A percentile compares a stretch with the other conserved stretches of the same genome.
phyloP scores from a whole-genome alignment of 2,797 vertebrate species.

The Scarus forsteni region DNA sequence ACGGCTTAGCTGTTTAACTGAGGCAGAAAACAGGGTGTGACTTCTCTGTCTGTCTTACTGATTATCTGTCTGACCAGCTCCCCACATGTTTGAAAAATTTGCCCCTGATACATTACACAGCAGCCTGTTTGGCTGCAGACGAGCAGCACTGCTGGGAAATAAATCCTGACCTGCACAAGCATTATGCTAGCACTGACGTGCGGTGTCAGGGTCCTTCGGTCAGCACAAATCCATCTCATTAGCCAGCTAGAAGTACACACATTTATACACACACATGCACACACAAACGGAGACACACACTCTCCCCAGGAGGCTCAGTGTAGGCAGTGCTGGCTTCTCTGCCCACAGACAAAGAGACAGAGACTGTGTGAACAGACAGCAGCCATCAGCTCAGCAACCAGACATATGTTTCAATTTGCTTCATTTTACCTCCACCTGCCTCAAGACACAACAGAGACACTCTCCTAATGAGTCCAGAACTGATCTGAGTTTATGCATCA shows the following conservation, averaged over 20 bases:
- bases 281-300: slow-evolving; percentile 17
- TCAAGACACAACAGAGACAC: background rate
- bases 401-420: slow-evolving; percentile 43
- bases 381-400: slow-evolving; percentile 26
- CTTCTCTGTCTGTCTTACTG: slow-evolving; percentile 36
- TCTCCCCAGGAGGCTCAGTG: slow-evolving; percentile 37
- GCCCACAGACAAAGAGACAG: slow-evolving; percentile 44
- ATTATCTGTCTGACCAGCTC: slow-evolving; percentile 36
- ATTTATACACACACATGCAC: slow-evolving; percentile 3
- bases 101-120: slow-evolving; percentile 19
- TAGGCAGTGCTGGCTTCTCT: slow-evolving; percentile 48
- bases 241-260: slow-evolving; percentile 16
- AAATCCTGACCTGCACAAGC: slow-evolving; percentile 45
- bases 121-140: slow-evolving; percentile 28
- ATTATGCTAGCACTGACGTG: slow-evolving; percentile 37
- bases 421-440: slow-evolving; percentile 19
- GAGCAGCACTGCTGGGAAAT: slow-evolving; percentile 37
- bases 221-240: slow-evolving; percentile 64
- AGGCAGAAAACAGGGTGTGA: slow-evolving; percentile 42
- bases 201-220: slow-evolving; percentile 35
- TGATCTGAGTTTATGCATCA: background rate
- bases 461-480: background rate
- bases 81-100: slow-evolving; percentile 38
- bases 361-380: slow-evolving; percentile 32
- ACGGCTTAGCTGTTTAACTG: slow-evolving; percentile 28